Base-by-base conservation (phyloP, 2,797 vertebrate species). In the Peromyscus eremicus region DNA sequence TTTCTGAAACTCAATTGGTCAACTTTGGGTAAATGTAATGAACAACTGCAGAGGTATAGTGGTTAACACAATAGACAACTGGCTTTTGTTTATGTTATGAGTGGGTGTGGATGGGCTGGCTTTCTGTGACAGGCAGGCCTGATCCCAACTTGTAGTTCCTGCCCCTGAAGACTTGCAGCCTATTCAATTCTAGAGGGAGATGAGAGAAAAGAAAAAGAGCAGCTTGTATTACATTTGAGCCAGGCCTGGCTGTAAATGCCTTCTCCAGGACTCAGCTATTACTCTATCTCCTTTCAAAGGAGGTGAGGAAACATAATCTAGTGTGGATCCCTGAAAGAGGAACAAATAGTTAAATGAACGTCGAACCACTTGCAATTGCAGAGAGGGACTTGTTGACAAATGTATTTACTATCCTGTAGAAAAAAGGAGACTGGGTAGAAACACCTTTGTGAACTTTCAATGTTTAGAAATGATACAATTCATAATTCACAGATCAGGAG, bases 391-490 rank as follows among this genome's bases (percentile, higher is more conserved):
- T 16, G 52, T 23, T 85, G 49, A 86, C 70, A 40, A 90, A n/a
- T 8, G 34, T 37, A 37, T 29, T 81, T 80, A 27, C 64, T 90
- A 86, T 86, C 17, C 68, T 87, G 49, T 68, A 62, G 27, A 75
- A 90, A 80, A 49, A 88, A 92, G 75, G 4, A 84, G 23, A 57
- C 66, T 83, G 60, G 81, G 49, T 27, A 73, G 71, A 79, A 93
- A n/a, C 13, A 92, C 34, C 76, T 71, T 82, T 70, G 25, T 75
- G 12, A 85, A 75, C 11, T 55, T 60, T 46, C 37, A 55, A 37
- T 62, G 14, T 57, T 92, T 92, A 71, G 34, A 94, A 95, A 89
- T 77, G 34, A 91, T 60, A 94, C 68, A 21, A 16, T 80, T 10
- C 3, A 40, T 5, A 10, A 27, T 55, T 81, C 52, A n/a, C n/a